Conservation (phyloP, 2,113 vertebrate genomes). For the Mixornis gularis region DNA sequence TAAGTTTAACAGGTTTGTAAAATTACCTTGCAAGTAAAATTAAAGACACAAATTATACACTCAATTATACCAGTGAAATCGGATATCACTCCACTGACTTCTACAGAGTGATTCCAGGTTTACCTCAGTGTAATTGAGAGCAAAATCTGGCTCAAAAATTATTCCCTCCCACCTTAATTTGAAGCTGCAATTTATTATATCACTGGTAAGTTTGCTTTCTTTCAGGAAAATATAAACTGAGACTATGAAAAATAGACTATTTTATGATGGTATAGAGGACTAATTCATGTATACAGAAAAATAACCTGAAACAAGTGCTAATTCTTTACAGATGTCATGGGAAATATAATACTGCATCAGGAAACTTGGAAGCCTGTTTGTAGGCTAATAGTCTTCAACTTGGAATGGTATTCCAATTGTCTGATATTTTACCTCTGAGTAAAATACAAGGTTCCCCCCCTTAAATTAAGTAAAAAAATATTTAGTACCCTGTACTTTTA, state of each 20-base stretch:
- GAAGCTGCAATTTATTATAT: neutral
- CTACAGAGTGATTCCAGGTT: neutral
- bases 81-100: neutral
- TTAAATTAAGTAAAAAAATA: neutral
- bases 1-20: conserved; percentile 25
- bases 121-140: neutral
- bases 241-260: neutral
- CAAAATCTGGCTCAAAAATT: conserved; percentile 9
- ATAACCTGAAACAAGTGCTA: neutral
- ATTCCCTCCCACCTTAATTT: neutral
- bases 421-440: neutral
- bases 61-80: neutral
- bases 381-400: neutral
- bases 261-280: neutral
- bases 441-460: neutral
- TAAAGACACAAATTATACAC: conserved; percentile 14
- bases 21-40: conserved; percentile 22
- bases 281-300: neutral
- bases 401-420: neutral
- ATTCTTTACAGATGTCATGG: neutral
- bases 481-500: neutral
- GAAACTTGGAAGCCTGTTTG: neutral
- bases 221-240: neutral
- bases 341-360: neutral
- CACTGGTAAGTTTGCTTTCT: neutral